Percentiles rank a stretch among this genome's conserved stretches.
Conservation (phyloP, 1,140 invertebrate species). For the Hesperophylax magnus region DNA sequence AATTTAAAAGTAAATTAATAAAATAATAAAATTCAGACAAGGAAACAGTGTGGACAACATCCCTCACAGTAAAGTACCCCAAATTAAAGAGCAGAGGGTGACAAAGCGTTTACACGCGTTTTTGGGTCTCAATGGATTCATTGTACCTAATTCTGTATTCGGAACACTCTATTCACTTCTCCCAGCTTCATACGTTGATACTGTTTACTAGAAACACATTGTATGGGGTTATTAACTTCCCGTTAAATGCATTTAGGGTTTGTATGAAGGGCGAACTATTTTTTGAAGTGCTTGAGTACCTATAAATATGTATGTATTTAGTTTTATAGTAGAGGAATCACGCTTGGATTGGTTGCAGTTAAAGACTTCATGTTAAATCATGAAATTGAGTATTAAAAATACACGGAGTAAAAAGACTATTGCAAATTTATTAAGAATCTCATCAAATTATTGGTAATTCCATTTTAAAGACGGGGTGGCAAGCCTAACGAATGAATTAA, state of each 20-base stretch:
- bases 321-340: not conserved
- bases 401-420: no score
- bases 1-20: not conserved
- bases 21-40: not conserved
- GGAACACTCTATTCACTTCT: constrained; percentile 1
- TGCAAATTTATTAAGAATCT: no score
- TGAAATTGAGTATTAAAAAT: no score
- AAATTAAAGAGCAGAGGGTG: constrained; percentile 22
- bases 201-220: constrained; percentile 28
- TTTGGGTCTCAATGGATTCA: constrained; percentile 54
- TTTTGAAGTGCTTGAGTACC: constrained; percentile 4
- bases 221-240: constrained; percentile 32
- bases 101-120: constrained; percentile 56
- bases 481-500: no score
- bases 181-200: not conserved
- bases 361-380: not conserved
- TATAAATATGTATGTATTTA: no score
- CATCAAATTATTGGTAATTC: no score
- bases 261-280: not conserved
- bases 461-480: no score
- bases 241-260: constrained; percentile 17
- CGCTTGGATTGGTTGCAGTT: not conserved
- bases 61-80: not conserved
- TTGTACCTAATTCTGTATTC: constrained; percentile 36
- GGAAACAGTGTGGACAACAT: constrained; percentile 9